These are phyloP conservation scores for Babylonia areolata DNA, from an alignment of 1,140 invertebrate genomes.

Conservation along the genomic window DNA sequence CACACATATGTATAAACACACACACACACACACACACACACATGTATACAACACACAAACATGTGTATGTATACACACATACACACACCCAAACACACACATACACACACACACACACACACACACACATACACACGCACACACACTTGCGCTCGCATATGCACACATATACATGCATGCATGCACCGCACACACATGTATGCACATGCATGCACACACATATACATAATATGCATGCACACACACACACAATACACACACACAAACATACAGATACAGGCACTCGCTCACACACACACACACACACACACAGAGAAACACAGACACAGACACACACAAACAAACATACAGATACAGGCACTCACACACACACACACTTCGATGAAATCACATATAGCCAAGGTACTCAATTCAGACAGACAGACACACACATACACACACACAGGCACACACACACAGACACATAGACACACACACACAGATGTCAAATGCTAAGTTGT, in stretches of 20 bases:
- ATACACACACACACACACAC: neutral
- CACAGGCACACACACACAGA: neutral
- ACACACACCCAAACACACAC: neutral
- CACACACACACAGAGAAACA: neutral
- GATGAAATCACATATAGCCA: too few species aligned
- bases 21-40: neutral
- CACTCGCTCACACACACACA: neutral
- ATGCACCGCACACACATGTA: slow-evolving; percentile 80
- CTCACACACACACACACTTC: neutral
- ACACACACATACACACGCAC: neutral
- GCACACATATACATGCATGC: neutral
- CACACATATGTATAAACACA: neutral
- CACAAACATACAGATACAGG: neutral
- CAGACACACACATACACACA: neutral
- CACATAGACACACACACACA: neutral
- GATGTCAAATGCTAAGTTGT: neutral
- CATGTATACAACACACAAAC: neutral
- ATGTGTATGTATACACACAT: neutral
- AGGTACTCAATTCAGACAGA: neutral
- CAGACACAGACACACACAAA: neutral
- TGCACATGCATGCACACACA: slow-evolving; percentile 95
- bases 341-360: neutral
- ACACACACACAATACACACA: slow-evolving; percentile 56
- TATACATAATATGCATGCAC: slow-evolving; percentile 78
- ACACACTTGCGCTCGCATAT: neutral